Conservation (phyloP, 53 echinoderm and acorn worm genomes). For the Hippasteria phrygiana region DNA sequence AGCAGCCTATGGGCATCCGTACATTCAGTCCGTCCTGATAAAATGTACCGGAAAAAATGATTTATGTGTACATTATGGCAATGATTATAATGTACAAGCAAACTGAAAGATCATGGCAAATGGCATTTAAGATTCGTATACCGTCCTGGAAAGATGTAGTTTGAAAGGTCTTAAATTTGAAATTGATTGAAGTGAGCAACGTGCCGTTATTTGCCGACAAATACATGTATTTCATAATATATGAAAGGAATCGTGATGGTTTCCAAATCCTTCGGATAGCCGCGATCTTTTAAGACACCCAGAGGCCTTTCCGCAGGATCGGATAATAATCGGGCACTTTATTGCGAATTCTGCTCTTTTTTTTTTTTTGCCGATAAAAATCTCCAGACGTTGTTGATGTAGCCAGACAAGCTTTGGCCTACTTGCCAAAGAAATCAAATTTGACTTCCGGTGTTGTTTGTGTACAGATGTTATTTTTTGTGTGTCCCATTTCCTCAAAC, state of each 20-base stretch:
- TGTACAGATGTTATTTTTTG: slow-evolving; percentile 4
- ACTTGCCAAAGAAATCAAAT: background rate
- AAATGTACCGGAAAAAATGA: too few relatives aligned
- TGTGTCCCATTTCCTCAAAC: background rate
- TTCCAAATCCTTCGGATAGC: background rate
- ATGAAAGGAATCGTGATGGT: background rate
- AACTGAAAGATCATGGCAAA: too few relatives aligned
- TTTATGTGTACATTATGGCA: too few relatives aligned
- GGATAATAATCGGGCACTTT: background rate
- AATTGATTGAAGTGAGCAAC: too few relatives aligned
- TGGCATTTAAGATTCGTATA: too few relatives aligned
- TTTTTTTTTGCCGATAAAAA: background rate
- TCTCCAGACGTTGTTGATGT: background rate
- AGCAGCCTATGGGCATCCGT: too few relatives aligned
- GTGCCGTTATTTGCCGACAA: too few relatives aligned
- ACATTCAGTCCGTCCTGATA: too few relatives aligned
- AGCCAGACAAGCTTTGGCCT: background rate
- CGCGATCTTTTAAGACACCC: background rate
- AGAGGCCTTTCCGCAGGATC: background rate
- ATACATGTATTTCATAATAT: background rate
- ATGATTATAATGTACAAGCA: too few relatives aligned
- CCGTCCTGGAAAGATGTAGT: too few relatives aligned
- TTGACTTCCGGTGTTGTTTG: background rate
- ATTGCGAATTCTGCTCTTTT: background rate
- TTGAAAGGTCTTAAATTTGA: too few relatives aligned